A percentile compares a stretch with the other conserved stretches of the same genome.
Evolutionary conservation across 2,888 invertebrate genomes (phyloP).

Genomic region (Ischnus inquisitorius): DNA sequence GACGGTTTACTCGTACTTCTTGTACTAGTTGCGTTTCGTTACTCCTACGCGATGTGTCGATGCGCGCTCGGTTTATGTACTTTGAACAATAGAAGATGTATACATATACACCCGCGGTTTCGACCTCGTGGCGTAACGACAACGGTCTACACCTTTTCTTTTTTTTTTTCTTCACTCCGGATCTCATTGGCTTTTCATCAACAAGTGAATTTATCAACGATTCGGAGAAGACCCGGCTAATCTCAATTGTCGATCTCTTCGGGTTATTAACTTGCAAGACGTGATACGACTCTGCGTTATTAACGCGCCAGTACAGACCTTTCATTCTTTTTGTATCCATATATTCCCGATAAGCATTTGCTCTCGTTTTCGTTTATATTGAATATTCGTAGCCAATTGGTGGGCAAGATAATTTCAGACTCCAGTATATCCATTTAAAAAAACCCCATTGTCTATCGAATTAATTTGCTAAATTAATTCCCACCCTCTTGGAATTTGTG

Average conservation of each 20-base stretch:
- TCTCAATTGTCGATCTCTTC: slow-evolving; percentile 1
- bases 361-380: no score
- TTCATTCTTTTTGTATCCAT: not conserved
- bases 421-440: no score
- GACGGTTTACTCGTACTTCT: slow-evolving; percentile 17
- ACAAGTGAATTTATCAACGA: slow-evolving; percentile 5
- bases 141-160: slow-evolving; percentile 8
- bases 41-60: slow-evolving; percentile 40
- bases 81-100: slow-evolving; percentile 53
- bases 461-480: not conserved
- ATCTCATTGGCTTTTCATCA: slow-evolving; percentile 10
- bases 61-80: slow-evolving; percentile 49
- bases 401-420: no score
- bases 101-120: not conserved
- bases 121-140: slow-evolving; percentile 55
- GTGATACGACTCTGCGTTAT: not conserved
- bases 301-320: not conserved
- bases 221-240: not conserved
- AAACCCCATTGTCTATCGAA: no score
- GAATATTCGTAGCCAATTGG: no score
- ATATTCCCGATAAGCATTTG: no score
- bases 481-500: not conserved
- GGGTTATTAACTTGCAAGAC: not conserved
- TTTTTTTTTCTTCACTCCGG: not conserved
- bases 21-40: slow-evolving; percentile 31